phyloP scores from a whole-genome alignment of 2,888 invertebrate genomes.

The Corbicula japonica region DNA sequence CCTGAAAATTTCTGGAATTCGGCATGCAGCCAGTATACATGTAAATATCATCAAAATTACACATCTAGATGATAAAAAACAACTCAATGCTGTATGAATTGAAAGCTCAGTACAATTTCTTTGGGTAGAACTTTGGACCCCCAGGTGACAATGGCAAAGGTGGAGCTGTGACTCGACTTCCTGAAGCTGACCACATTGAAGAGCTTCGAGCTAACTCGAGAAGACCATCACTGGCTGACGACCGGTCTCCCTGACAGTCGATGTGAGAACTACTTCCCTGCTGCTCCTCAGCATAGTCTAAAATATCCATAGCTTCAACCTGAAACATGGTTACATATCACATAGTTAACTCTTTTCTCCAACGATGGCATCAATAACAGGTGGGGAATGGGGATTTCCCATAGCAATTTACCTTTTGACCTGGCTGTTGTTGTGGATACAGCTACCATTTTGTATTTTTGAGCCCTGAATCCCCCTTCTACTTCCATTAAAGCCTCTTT shows the following conservation, averaged over 20 bases:
- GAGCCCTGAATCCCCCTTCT: neutral
- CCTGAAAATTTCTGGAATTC: too few species aligned
- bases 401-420: neutral
- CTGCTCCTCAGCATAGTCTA: slow-evolving; percentile 64
- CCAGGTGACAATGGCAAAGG: slow-evolving; percentile 23
- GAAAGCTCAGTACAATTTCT: slow-evolving; percentile 42
- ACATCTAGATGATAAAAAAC: too few species aligned
- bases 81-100: too few species aligned
- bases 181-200: neutral
- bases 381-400: neutral
- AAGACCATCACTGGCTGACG: too few species aligned
- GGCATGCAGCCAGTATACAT: too few species aligned
- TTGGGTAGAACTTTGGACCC: slow-evolving; percentile 32
- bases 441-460: neutral
- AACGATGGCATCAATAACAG: too few species aligned
- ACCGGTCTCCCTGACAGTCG: slow-evolving; percentile 5
- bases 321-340: neutral
- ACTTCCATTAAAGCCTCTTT: neutral
- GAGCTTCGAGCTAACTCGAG: too few species aligned
- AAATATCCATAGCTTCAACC: slow-evolving; percentile 64
- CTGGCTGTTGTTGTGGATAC: neutral
- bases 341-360: neutral
- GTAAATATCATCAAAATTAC: too few species aligned
- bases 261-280: neutral
- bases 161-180: too few species aligned